phyloP scores from a whole-genome alignment of 2,113 vertebrate species.

The Cebidichthys violaceus region DNA sequence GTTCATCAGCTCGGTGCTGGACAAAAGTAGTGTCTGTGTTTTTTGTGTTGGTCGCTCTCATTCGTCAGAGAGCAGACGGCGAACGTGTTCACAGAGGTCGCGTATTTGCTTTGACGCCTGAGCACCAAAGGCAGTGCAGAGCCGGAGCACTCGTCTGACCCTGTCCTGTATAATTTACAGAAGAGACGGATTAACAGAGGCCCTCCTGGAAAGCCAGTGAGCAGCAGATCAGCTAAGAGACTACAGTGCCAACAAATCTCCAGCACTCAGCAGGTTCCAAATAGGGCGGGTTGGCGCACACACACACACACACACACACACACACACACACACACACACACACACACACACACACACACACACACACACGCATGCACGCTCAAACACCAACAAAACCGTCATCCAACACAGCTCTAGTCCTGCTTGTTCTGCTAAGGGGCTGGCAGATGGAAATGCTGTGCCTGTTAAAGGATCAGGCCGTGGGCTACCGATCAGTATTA shows the following conservation, averaged over 20 bases:
- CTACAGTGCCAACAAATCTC: slow-evolving; percentile 74
- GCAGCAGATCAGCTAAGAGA: slow-evolving; percentile 71
- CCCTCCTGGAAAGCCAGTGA: slow-evolving; percentile 77
- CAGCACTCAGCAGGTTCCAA: slow-evolving; percentile 72
- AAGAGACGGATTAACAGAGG: slow-evolving; percentile 70
- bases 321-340: slow-evolving; percentile 6
- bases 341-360: slow-evolving; percentile 22
- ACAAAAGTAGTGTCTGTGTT: not conserved
- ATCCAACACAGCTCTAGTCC: slow-evolving; percentile 44
- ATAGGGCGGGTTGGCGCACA: slow-evolving; percentile 61
- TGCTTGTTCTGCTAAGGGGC: slow-evolving; percentile 66
- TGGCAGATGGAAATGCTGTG: slow-evolving; percentile 73
- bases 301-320: slow-evolving; percentile 30
- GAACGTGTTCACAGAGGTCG: slow-evolving; percentile 29
- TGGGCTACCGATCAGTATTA: slow-evolving; percentile 65
- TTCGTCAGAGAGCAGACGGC: slow-evolving; percentile 24
- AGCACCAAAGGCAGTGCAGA: slow-evolving; percentile 25
- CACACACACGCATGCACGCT: slow-evolving; percentile 1
- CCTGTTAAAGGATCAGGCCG: slow-evolving; percentile 69
- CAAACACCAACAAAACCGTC: slow-evolving; percentile 40
- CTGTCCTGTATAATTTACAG: slow-evolving; percentile 69
- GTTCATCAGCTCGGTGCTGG: not conserved
- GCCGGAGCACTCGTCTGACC: slow-evolving; percentile 49
- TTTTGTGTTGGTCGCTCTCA: slow-evolving; percentile 14
- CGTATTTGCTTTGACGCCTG: slow-evolving; percentile 15